These are phyloP conservation scores for Buathra laborator DNA, from an alignment of 2,888 invertebrate species.

Conservation along the genomic window DNA sequence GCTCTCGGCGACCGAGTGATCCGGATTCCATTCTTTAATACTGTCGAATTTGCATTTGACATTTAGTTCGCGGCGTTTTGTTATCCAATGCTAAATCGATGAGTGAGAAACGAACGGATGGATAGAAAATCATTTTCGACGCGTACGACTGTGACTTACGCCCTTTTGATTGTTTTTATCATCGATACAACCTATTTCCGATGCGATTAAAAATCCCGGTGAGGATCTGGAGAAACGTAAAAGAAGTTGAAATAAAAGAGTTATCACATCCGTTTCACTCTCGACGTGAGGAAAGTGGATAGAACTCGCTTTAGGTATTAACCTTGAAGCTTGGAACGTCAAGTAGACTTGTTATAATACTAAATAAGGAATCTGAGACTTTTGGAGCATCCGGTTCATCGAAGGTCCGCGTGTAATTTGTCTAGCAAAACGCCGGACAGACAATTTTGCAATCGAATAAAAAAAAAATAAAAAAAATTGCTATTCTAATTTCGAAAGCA, in stretches of 20 bases:
- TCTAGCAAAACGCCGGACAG: no score
- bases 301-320: constrained; percentile 11
- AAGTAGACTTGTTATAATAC: constrained; percentile 38
- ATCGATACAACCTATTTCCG: no score
- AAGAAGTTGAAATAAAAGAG: constrained; percentile 11
- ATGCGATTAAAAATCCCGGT: background rate
- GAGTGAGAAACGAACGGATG: no score
- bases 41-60: constrained; percentile 69
- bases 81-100: background rate
- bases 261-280: constrained; percentile 19
- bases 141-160: no score
- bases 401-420: constrained; percentile 6
- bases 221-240: background rate
- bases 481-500: no score
- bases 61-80: constrained; percentile 54
- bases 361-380: constrained; percentile 20
- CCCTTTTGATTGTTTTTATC: background rate
- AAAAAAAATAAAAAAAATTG: no score
- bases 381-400: constrained; percentile 49
- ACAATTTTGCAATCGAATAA: no score
- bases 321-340: constrained; percentile 60
- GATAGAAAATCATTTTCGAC: no score
- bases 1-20: constrained; percentile 24
- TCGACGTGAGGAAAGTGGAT: background rate
- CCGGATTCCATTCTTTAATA: constrained; percentile 47